These are phyloP conservation scores for Actenoides hombroni DNA, from an alignment of 2,113 vertebrate species.

Conservation along the genomic window DNA sequence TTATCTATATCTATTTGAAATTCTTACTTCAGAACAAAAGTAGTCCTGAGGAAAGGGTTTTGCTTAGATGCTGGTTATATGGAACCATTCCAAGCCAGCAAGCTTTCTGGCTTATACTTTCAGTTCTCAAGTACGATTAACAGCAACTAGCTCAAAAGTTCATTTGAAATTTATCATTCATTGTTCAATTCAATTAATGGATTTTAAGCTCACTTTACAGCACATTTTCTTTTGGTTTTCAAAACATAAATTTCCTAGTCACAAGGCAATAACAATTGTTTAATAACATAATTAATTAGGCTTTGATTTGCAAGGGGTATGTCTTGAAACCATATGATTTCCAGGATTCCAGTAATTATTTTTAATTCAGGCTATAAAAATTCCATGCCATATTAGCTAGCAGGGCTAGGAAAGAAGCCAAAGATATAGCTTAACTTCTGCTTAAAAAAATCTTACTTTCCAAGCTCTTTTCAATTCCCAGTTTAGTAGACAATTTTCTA, in stretches of 20 bases:
- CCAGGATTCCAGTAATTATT: conserved; percentile 17
- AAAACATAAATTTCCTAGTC: background rate
- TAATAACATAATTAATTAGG: background rate
- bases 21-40: background rate
- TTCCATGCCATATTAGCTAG: background rate
- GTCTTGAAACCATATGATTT: background rate
- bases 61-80: background rate
- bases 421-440: background rate
- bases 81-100: background rate
- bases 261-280: background rate
- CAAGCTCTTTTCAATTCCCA: background rate
- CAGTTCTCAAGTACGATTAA: background rate
- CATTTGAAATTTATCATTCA: background rate
- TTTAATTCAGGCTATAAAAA: conserved; percentile 28
- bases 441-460: background rate
- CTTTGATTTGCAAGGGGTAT: conserved; percentile 6
- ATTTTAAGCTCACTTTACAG: background rate
- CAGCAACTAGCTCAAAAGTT: background rate
- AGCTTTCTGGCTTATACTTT: background rate
- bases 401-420: conserved; percentile 8
- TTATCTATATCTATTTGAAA: background rate
- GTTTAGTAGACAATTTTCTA: background rate
- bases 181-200: background rate
- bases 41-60: background rate
- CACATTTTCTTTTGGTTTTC: background rate